Conservation (phyloP, 2,113 vertebrate species). For the Charadrius vociferus region DNA sequence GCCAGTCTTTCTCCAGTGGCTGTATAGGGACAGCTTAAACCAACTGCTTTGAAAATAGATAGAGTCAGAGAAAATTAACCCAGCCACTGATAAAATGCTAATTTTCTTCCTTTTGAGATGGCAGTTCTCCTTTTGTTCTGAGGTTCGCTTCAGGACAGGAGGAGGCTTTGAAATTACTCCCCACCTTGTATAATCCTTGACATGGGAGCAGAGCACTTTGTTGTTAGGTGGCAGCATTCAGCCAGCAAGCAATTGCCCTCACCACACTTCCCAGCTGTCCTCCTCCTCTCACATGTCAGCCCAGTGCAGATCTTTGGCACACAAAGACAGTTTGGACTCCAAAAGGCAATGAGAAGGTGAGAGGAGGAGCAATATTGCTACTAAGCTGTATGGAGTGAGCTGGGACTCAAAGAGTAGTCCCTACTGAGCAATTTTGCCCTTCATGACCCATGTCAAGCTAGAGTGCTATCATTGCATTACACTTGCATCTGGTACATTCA, state of each 20-base stretch:
- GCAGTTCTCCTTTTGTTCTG: not conserved
- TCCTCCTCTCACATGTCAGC: not conserved
- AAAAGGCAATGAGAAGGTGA: not conserved
- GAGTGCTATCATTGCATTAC: not conserved
- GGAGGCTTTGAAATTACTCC: not conserved
- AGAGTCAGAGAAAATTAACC: not conserved
- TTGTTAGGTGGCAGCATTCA: not conserved
- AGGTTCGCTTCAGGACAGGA: not conserved
- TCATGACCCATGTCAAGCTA: not conserved
- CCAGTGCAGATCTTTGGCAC: not conserved
- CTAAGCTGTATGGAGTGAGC: not conserved
- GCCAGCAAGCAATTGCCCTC: not conserved
- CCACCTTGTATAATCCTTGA: not conserved
- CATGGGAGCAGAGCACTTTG: not conserved
- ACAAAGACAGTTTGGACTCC: accelerated
- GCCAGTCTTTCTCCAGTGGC: not conserved
- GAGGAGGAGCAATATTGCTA: not conserved
- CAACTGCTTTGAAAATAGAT: not conserved
- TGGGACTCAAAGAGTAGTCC: not conserved
- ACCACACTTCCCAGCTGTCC: not conserved
- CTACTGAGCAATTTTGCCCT: not conserved
- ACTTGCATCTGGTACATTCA: not conserved
- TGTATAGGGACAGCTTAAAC: not conserved
- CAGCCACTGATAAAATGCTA: not conserved
- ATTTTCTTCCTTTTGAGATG: not conserved